Evolutionary conservation across 2,113 vertebrate species (phyloP), one percentile per base, ranked within the genome.

Genomic region (Fukomys damarensis): DNA sequence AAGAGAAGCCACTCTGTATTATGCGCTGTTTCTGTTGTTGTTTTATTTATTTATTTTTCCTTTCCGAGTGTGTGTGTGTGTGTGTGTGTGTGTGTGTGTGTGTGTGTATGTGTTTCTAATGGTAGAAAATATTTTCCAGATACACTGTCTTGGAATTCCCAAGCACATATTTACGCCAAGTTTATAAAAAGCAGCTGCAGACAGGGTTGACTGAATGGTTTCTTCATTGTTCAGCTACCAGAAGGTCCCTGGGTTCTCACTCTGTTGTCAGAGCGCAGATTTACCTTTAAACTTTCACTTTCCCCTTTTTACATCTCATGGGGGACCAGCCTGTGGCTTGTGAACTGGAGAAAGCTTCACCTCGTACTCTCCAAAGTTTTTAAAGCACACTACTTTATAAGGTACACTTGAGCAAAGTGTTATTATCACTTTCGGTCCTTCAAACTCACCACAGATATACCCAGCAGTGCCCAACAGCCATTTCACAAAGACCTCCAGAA

Each of bases 71-170:
- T 90, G 97, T 93, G 41, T 38, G 98, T 98, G 97, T 90, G 97
- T 93, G 41, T 38, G 89, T n/a, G 41, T 65, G 22, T 7, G n/a
- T 68, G 59, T 43, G 32, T 49, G 13, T 35, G 14, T 63, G 46
- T 35, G 46, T 61, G 20, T 58, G 72, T 87, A 86, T 95, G 98
- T 98, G 98, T 98, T 30, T 98, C 98, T 0, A 98, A 98, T 97
- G 98, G 98, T 98, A 98, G 98, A 98, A 99, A 99, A 98, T 99
- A 98, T 98, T 99, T 99, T 98, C 98, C 99, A 98, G 98, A 98
- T 98, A 98, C 98, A 97, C 98, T 98, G 98, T 98, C 98, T 98
- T 99, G 99, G 99, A 98, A 83, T 97, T 97, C 84, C 97, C 96
- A 81, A 98, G 95, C 65, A 97, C 49, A 86, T 97, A 98, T 98